Conservation (phyloP, 2,113 vertebrate species). For the Coptodon bakossiorum region DNA sequence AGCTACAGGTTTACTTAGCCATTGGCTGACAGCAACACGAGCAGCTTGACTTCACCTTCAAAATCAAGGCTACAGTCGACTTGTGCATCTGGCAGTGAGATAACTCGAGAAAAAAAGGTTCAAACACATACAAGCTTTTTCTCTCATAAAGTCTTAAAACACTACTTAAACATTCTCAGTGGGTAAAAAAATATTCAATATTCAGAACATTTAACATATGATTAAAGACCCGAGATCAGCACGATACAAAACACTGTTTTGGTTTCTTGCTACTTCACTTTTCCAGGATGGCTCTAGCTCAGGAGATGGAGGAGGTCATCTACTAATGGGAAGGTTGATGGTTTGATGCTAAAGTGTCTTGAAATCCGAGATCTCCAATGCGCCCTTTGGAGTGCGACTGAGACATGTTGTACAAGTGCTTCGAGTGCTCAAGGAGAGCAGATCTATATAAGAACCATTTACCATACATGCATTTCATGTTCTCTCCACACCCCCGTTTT, state of each 20-base stretch:
- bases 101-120: not conserved
- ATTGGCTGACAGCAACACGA: not conserved
- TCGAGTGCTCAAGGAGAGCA: not conserved
- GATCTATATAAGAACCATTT: not conserved
- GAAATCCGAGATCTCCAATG: fast-evolving
- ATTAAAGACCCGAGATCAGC: not conserved
- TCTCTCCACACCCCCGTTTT: not conserved
- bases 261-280: not conserved
- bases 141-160: not conserved
- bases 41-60: not conserved
- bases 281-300: not conserved
- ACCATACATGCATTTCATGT: not conserved
- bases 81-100: not conserved
- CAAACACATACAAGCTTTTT: not conserved
- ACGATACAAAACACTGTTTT: not conserved
- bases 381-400: fast-evolving
- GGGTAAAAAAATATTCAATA: not conserved
- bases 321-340: not conserved
- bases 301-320: not conserved
- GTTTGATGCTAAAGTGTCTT: not conserved
- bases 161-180: not conserved
- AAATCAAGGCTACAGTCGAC: not conserved
- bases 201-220: not conserved
- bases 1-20: not conserved
- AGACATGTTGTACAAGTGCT: not conserved